These are phyloP conservation scores for Polydrusus pterygomalis DNA, from an alignment of 2,888 invertebrate species.

Conservation along the genomic window DNA sequence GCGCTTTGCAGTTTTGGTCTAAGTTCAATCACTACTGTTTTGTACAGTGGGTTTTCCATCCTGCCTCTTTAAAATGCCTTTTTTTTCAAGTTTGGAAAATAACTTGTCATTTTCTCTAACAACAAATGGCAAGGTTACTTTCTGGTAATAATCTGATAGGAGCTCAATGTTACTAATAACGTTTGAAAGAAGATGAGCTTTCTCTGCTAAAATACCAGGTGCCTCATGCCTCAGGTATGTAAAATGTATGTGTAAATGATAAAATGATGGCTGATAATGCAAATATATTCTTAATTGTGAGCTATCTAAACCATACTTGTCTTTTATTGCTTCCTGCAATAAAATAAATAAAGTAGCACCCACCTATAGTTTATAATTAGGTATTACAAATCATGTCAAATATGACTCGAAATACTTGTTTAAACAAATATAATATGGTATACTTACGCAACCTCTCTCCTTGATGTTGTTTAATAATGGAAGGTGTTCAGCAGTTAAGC, in stretches of 20 bases:
- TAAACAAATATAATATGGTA: background rate
- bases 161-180: conserved; percentile 94
- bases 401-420: background rate
- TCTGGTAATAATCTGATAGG: conserved; percentile 87
- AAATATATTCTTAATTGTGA: conserved; percentile 88
- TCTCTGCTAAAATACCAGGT: conserved; percentile 88
- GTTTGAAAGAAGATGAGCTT: conserved; percentile 89
- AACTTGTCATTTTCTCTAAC: conserved; percentile 85
- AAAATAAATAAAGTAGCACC: conserved; percentile 3
- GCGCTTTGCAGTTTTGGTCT: conserved; percentile 77
- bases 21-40: conserved; percentile 76
- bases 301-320: conserved; percentile 83
- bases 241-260: conserved; percentile 96
- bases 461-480: conserved; percentile 88
- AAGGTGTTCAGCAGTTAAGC: conserved; percentile 85
- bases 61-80: conserved; percentile 73
- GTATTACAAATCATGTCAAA: no score
- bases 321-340: conserved; percentile 82
- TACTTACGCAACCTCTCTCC: conserved; percentile 81
- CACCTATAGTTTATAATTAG: no score
- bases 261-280: conserved; percentile 98
- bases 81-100: conserved; percentile 78
- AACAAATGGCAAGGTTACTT: conserved; percentile 86
- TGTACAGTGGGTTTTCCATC: conserved; percentile 61
- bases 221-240: conserved; percentile 86